Conservation (phyloP, 2,113 vertebrate species). For the Poeciliopsis prolifica region DNA sequence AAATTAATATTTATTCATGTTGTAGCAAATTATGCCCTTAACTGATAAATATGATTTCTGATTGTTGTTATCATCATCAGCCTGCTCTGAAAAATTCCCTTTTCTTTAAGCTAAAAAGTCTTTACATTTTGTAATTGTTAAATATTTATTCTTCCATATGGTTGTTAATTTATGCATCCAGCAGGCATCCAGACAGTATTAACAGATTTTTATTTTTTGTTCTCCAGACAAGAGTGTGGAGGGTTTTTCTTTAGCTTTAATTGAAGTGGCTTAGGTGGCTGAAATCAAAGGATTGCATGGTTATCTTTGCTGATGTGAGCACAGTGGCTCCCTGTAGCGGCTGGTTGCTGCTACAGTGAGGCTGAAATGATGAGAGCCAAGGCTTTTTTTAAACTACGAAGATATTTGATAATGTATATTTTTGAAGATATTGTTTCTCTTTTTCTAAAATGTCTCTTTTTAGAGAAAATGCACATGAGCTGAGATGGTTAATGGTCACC, state of each 20-base stretch:
- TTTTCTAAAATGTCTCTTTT: neutral
- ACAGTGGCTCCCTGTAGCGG: neutral
- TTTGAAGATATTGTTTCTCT: neutral
- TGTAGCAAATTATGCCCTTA: neutral
- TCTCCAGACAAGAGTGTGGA: neutral
- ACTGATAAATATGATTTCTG: slow-evolving; percentile 3
- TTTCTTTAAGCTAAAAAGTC: neutral
- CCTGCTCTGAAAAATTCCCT: neutral
- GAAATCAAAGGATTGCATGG: slow-evolving; percentile 28
- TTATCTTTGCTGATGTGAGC: slow-evolving; percentile 51
- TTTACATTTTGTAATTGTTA: neutral
- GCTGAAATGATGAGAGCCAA: neutral
- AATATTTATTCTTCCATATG: neutral
- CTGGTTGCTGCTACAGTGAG: slow-evolving; percentile 36
- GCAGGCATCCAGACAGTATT: neutral
- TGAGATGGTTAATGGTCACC: neutral
- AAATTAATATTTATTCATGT: too few relatives aligned
- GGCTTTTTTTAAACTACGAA: neutral
- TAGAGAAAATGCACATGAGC: neutral
- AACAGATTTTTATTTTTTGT: slow-evolving; percentile 8
- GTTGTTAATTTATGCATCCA: neutral
- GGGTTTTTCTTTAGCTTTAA: neutral
- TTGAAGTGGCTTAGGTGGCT: slow-evolving; percentile 32
- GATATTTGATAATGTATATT: neutral
- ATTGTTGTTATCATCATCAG: neutral